These are phyloP conservation scores for Ophraella communa DNA, from an alignment of 2,888 invertebrate species.

Conservation along the genomic window DNA sequence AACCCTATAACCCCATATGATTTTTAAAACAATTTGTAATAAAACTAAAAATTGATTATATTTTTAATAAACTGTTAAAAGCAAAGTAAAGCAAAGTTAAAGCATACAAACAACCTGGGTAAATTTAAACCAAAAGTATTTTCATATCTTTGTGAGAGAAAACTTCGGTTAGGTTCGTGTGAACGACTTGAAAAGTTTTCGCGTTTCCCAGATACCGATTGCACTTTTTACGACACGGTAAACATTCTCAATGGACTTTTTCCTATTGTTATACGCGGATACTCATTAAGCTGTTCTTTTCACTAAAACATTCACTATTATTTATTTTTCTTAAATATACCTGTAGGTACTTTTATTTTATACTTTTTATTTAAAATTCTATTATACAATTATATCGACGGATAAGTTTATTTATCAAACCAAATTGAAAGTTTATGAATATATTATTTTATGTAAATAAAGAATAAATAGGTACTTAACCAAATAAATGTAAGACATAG, in stretches of 20 bases:
- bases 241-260: slow-evolving; percentile 30
- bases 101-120: background rate
- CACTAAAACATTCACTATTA: slow-evolving; percentile 12
- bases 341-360: background rate
- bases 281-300: slow-evolving; percentile 15
- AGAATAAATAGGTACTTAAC: too few relatives aligned
- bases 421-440: too few relatives aligned
- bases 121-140: background rate
- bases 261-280: slow-evolving; percentile 15
- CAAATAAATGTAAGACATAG: too few relatives aligned
- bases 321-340: background rate
- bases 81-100: too few relatives aligned
- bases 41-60: too few relatives aligned
- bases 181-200: slow-evolving; percentile 43
- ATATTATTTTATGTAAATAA: too few relatives aligned
- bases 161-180: slow-evolving; percentile 44
- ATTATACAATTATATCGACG: too few relatives aligned
- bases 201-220: slow-evolving; percentile 31
- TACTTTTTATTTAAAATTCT: background rate
- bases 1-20: too few relatives aligned
- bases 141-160: slow-evolving; percentile 35
- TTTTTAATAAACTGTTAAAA: too few relatives aligned
- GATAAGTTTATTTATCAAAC: too few relatives aligned
- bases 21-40: too few relatives aligned
- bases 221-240: slow-evolving; percentile 36